Evolutionary conservation across 1,140 invertebrate species (phyloP), one percentile per base, ranked within the genome.

Genomic region (Druon quercuslanigerum): DNA sequence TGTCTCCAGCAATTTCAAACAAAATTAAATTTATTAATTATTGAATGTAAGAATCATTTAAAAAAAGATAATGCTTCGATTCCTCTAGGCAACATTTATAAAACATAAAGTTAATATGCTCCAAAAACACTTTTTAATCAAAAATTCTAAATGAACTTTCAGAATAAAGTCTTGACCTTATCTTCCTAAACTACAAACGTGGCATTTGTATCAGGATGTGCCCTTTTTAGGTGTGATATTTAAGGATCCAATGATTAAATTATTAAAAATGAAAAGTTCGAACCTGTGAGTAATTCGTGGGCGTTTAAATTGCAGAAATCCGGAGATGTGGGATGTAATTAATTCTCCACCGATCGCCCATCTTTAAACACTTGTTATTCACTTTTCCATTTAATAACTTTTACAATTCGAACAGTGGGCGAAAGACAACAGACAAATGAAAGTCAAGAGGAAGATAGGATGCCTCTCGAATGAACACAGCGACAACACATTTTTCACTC

Each of bases 221-320:
- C 57, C 33, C 25, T 60, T 60, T 60, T 12, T 6, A 60, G 19
- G 57, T 33, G 25, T 60, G 57, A 60, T 20, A 66, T 25, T 66
- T 66, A 66, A n/a, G 7, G 40, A 66, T 33, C 14, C 16, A 66
- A 16, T 66, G 7, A 40, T 46, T 16, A 8, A 66, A 40, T 46
- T n/a, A 25, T 40, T 8, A 33, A 66, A 66, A n/a, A 4, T 1
- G 5, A 66, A 16, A 3, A 9, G 14, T 66, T n/a, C 25, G 14
- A 66, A 66, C 60, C 60, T 66, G 60, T 46, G 60, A 66, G 60
- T n/a, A 33, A 66, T 40, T 66, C 40, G 60, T 66, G 60, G 60
- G 60, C 13, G 60, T 14, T 13, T 66, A 20, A 14, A 40, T 25
- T 9, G 60, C 40, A 66, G 60, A 66, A 66, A 66, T 13, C 60